Conservation (phyloP, 2,113 vertebrate genomes). For the Paracanthobrama guichenoti region DNA sequence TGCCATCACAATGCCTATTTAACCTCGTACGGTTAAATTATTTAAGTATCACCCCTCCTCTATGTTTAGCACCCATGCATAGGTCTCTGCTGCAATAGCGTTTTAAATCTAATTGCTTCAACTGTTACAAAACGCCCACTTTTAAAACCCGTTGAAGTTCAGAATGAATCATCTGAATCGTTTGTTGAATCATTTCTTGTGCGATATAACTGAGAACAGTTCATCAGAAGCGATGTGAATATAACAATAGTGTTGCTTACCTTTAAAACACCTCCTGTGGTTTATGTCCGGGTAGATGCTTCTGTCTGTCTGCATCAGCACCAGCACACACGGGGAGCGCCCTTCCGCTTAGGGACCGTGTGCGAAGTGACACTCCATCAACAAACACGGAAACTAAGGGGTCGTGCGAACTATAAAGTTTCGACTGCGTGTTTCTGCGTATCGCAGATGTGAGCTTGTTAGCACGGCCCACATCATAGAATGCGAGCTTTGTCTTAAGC, state of each 20-base stretch:
- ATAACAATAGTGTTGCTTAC: constrained; percentile 50
- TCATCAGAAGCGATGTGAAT: neutral
- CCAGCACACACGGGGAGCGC: constrained; percentile 61
- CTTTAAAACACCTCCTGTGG: constrained; percentile 47
- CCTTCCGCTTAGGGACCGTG: constrained; percentile 72
- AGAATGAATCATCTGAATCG: neutral
- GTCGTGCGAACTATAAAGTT: neutral
- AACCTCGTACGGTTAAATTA: neutral
- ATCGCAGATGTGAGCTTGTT: neutral
- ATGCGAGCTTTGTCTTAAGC: neutral
- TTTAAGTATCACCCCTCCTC: neutral
- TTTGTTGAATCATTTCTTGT: neutral
- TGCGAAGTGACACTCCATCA: constrained; percentile 70
- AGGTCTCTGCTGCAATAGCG: constrained; percentile 46
- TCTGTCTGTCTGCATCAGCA: constrained; percentile 62
- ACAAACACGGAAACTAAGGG: neutral
- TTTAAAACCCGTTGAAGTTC: constrained; percentile 47
- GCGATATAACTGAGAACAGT: neutral
- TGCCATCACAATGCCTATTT: neutral
- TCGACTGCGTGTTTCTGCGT: neutral
- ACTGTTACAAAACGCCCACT: constrained; percentile 52
- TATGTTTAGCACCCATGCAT: neutral
- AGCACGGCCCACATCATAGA: neutral
- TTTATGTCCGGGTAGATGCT: constrained; percentile 56
- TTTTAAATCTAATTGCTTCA: constrained; percentile 30